Evolutionary conservation across 2,113 vertebrate genomes (phyloP).

Genomic region (Pelobates fuscus): DNA sequence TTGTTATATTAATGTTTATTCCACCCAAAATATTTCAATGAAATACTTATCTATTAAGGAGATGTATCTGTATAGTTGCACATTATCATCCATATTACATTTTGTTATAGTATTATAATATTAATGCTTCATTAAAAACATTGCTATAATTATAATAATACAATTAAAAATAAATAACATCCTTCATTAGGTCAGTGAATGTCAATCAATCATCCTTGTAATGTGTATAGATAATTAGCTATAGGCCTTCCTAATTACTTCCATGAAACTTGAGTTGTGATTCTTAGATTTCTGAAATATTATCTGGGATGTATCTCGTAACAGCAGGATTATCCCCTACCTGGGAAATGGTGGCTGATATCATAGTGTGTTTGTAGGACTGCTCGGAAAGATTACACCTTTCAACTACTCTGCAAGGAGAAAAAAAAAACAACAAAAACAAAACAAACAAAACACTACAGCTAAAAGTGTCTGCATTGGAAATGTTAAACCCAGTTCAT

Average conservation of each 20-base stretch:
- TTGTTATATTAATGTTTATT: no score
- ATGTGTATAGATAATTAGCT: conserved; percentile 81
- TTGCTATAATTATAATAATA: no score
- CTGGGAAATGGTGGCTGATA: conserved; percentile 53
- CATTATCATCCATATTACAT: no score
- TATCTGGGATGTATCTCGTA: conserved; percentile 78
- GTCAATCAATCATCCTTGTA: conserved; percentile 84
- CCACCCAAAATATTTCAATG: no score
- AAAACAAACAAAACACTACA: not conserved
- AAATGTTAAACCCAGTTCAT: no score
- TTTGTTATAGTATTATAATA: no score
- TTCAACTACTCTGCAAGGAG: not conserved
- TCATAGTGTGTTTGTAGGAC: conserved; percentile 13
- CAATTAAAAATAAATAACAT: conserved; percentile 22
- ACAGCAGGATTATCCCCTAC: conserved; percentile 66
- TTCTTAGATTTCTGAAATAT: conserved; percentile 78
- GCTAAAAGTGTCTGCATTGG: no score
- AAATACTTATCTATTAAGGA: no score
- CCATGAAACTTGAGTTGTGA: conserved; percentile 78
- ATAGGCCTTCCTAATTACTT: conserved; percentile 84
- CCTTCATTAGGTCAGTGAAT: conserved; percentile 77
- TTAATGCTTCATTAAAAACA: no score
- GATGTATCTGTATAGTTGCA: no score
- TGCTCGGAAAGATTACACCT: not conserved
- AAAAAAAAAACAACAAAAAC: no score